phyloP scores from a whole-genome alignment of 2,888 invertebrate species.

The Peribatodes rhomboidaria region DNA sequence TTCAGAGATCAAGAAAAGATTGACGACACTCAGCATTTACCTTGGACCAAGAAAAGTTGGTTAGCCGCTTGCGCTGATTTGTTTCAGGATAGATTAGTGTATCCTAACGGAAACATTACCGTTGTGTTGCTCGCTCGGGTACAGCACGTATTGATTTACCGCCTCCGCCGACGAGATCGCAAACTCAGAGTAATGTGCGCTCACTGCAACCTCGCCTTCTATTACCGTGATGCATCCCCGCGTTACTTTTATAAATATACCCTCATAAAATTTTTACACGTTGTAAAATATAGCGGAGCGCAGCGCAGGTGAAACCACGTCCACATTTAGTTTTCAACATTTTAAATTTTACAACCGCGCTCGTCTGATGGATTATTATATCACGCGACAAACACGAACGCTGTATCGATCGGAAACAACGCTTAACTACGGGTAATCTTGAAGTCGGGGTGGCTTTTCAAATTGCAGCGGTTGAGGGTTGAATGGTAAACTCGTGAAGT shows the following conservation, averaged over 20 bases:
- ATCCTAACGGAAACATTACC: constrained; percentile 24
- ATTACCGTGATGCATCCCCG: constrained; percentile 40
- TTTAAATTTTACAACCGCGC: constrained; percentile 13
- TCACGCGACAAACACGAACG: not conserved
- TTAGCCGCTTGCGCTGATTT: constrained; percentile 2
- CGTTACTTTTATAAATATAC: constrained; percentile 42
- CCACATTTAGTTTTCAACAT: constrained; percentile 29
- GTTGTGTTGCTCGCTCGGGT: constrained; percentile 25
- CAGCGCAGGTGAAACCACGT: constrained; percentile 45
- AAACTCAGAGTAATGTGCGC: constrained; percentile 39
- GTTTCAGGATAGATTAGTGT: constrained; percentile 23
- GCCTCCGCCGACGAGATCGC: constrained; percentile 31
- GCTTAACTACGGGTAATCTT: constrained; percentile 2
- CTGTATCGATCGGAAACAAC: not conserved
- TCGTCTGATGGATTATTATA: constrained; percentile 5
- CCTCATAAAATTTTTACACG: constrained; percentile 37
- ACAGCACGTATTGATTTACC: constrained; percentile 40
- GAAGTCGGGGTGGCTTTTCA: constrained; percentile 13
- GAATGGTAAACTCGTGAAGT: constrained; percentile 50
- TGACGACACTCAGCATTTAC: not conserved
- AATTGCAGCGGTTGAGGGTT: constrained; percentile 39
- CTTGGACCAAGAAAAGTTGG: constrained; percentile 16
- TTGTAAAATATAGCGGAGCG: constrained; percentile 39
- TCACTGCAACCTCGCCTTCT: constrained; percentile 38
- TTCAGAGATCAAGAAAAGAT: constrained; percentile 10